These are phyloP conservation scores for Aleiodes sp. DNA, from an alignment of 1,140 invertebrate genomes.

Conservation along the genomic window DNA sequence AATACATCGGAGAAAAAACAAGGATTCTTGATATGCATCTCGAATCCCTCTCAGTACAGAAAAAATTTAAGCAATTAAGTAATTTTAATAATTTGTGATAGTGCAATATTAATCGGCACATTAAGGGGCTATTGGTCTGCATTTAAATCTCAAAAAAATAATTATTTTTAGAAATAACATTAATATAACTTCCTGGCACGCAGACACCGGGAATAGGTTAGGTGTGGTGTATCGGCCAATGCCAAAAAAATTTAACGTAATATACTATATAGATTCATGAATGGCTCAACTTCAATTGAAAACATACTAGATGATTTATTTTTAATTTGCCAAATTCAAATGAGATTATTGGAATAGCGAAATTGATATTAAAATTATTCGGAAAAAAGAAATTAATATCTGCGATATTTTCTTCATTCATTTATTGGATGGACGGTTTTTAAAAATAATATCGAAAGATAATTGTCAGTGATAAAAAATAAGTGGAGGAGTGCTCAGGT, in stretches of 20 bases:
- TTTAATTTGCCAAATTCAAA: not conserved
- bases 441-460: too few relatives aligned
- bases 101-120: not conserved
- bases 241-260: constrained; percentile 22
- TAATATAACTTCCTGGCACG: constrained; percentile 31
- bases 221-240: not conserved
- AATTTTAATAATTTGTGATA: not conserved
- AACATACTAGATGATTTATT: not conserved
- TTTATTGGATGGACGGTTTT: too few relatives aligned
- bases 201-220: constrained; percentile 5
- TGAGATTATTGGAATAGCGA: too few relatives aligned
- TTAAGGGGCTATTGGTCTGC: constrained; percentile 4
- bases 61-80: not conserved
- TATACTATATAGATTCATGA: not conserved
- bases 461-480: too few relatives aligned
- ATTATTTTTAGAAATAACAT: constrained; percentile 32
- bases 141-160: not conserved
- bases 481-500: too few relatives aligned
- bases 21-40: too few relatives aligned
- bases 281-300: not conserved
- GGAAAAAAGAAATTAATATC: not conserved
- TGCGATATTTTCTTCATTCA: not conserved
- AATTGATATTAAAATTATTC: too few relatives aligned
- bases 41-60: constrained; percentile 6
- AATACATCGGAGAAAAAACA: too few relatives aligned